Conservation (phyloP, 2,113 vertebrate species). For the Brienomyrus longianalis region DNA sequence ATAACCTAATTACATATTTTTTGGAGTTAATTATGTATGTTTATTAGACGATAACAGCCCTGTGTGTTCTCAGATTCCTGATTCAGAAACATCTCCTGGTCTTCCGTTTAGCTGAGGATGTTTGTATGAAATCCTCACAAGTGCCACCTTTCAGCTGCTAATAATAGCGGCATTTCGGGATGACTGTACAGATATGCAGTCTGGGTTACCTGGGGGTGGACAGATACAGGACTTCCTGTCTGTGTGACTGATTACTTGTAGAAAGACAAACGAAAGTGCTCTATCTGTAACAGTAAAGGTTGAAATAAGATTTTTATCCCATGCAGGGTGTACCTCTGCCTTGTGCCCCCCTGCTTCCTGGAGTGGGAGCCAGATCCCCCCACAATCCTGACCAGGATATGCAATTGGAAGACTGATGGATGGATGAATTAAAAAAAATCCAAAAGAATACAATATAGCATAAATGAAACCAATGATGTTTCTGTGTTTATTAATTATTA, state of each 20-base stretch:
- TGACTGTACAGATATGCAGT: neutral
- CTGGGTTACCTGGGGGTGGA: neutral
- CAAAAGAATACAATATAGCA: neutral
- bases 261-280: neutral
- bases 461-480: neutral
- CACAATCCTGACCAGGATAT: neutral
- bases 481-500: neutral
- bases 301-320: neutral
- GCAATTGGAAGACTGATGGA: neutral
- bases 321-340: neutral
- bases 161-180: neutral
- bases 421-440: neutral
- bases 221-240: neutral
- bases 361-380: neutral
- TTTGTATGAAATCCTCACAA: neutral
- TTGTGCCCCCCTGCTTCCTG: neutral
- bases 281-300: neutral
- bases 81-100: neutral
- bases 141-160: neutral
- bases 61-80: neutral
- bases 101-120: neutral
- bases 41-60: neutral
- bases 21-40: neutral
- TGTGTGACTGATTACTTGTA: neutral
- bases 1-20: neutral